Evolutionary conservation across 2,113 vertebrate species (phyloP), one percentile per base, ranked within the genome.

Genomic region (Jacana jacana): DNA sequence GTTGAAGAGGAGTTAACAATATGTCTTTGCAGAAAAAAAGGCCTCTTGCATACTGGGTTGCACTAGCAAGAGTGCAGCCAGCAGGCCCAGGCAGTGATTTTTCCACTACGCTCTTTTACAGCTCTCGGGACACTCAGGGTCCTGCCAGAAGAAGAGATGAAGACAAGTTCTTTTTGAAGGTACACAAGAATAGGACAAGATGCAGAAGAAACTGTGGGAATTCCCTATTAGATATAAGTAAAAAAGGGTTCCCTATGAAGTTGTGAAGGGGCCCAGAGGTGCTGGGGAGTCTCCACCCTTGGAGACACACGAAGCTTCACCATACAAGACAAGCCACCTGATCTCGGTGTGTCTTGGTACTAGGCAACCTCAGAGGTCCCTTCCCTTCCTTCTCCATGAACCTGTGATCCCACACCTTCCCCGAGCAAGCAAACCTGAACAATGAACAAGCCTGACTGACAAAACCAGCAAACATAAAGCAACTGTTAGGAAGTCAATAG

Each of bases 391-490:
- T 49, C 37, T 42, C 49, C 61, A 22, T 3, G 1, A 75, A 19
- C 10, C 3, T 0, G 7, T 46, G 46, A 66, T 46, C 54, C 37
- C 24, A 24, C 31, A 78, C 23, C 64, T 78, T 66, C 20, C 46
- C 42, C 70, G 66, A 10, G 17, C 73, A 85, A 73, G 48, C 12
- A 39, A 71, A 79, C 35, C 11, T 6, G 37, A 76, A 30, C 19
- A 88, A 49, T 0, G 0, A 52, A 77, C 2, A 0, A 0, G 1
- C 5, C 3, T 4, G 37, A 64, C 15, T 86, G n/a, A 60, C 48
- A 70, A 58, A 93, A 35, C 22, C n/a, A 77, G 63, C 9, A 31
- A 52, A 52, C 17, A 25, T 20, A 31, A 49, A 63, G 37, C 35
- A 78, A 68, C 33, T 88, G 23, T 1, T 73, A 37, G 52, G 33